Conservation (phyloP, 30 jellyfish, hydroid and myxozoan genomes). For the Rhopilema esculentum region DNA sequence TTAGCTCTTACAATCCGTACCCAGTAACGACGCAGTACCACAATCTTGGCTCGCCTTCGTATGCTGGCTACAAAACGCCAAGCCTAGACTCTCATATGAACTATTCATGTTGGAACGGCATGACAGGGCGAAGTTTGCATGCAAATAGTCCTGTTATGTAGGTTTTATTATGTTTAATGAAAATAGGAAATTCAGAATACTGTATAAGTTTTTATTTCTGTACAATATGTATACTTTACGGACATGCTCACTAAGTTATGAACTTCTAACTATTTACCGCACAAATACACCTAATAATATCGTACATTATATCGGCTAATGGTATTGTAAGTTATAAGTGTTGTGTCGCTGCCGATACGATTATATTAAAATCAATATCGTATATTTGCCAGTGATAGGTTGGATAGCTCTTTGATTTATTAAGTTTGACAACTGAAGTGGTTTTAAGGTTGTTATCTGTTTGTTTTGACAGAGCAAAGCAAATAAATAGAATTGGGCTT, state of each 20-base stretch:
- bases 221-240: conserved; percentile 2
- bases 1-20: conserved; percentile 61
- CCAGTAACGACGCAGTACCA: conserved; percentile 64
- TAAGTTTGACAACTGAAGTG: not conserved
- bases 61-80: conserved; percentile 66
- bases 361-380: not conserved
- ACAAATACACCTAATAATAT: not conserved
- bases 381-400: not conserved
- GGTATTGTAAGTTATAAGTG: not conserved
- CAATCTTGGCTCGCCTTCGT: conserved; percentile 69
- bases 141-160: conserved; percentile 85
- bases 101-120: conserved; percentile 84
- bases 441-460: not conserved
- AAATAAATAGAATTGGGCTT: not conserved
- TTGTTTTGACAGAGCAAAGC: not conserved
- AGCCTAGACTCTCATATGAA: conserved; percentile 64
- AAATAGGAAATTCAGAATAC: not conserved
- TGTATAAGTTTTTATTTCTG: conserved; percentile 5
- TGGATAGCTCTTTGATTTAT: not conserved
- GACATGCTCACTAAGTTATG: not conserved
- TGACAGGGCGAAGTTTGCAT: conserved; percentile 69
- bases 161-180: not conserved
- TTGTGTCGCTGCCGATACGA: not conserved
- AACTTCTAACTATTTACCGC: not conserved
- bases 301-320: not conserved